These are phyloP conservation scores for Pipistrellus nathusii DNA, from an alignment of 2,797 vertebrate species.

Conservation along the genomic window DNA sequence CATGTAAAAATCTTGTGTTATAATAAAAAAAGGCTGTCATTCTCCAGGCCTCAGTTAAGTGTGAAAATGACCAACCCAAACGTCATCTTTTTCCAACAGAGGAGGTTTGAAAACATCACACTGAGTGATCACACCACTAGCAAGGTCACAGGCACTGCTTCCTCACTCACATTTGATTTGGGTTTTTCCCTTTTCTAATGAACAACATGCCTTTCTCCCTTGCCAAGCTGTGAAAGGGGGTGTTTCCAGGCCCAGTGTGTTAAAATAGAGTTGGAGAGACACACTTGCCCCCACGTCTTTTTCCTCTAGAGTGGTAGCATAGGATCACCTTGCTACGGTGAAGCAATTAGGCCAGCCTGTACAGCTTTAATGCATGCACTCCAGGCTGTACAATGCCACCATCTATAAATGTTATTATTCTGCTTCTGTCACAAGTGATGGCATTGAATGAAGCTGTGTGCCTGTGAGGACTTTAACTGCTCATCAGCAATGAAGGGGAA, in stretches of 20 bases:
- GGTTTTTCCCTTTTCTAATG: conserved; percentile 6
- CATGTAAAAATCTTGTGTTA: not conserved
- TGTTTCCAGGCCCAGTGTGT: conserved; percentile 10
- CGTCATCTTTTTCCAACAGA: not conserved
- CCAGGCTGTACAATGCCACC: conserved; percentile 83
- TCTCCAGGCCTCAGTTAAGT: conserved; percentile 45
- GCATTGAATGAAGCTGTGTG: conserved; percentile 55
- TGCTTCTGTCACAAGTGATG: conserved; percentile 74
- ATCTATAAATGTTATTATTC: conserved; percentile 81
- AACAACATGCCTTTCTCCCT: not conserved
- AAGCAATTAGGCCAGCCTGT: conserved; percentile 84
- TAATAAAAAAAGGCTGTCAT: conserved; percentile 57
- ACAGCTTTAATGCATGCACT: conserved; percentile 85
- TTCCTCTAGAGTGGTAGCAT: conserved; percentile 73
- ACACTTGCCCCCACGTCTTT: conserved; percentile 66
- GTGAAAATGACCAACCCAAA: not conserved
- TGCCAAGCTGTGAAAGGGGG: not conserved
- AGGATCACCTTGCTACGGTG: conserved; percentile 85
- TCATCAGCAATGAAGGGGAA: not conserved
- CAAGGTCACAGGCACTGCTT: not conserved
- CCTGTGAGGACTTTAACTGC: conserved; percentile 59
- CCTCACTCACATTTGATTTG: not conserved
- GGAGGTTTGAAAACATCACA: not conserved
- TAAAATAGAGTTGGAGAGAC: conserved; percentile 56
- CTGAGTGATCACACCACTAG: not conserved